These are phyloP conservation scores for Caenorhabditis inopinata DNA, from an alignment of 1,140 invertebrate genomes.

Conservation along the genomic window DNA sequence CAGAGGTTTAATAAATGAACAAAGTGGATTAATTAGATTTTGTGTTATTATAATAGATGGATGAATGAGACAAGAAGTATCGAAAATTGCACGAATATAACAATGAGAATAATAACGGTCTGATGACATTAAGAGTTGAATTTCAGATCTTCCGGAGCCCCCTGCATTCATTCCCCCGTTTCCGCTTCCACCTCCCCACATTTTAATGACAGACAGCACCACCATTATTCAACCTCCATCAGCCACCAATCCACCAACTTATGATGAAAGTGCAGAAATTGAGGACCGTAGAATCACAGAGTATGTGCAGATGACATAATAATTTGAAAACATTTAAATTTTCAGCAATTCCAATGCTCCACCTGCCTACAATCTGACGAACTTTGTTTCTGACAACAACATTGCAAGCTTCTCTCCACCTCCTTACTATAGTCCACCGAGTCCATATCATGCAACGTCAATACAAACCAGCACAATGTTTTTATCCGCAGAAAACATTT, in stretches of 20 bases:
- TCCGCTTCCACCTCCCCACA: neutral
- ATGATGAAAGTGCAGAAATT: neutral
- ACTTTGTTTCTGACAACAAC: neutral
- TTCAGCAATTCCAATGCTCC: constrained; percentile 13
- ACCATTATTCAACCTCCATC: neutral
- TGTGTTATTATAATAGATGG: constrained; percentile 2
- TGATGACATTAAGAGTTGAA: neutral
- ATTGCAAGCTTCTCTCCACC: constrained; percentile 1
- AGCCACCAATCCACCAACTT: neutral
- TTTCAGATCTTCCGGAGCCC: neutral
- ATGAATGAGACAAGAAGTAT: neutral
- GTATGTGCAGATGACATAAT: neutral
- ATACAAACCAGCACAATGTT: neutral
- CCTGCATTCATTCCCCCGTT: neutral
- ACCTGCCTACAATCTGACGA: neutral
- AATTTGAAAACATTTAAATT: neutral
- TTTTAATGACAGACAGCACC: neutral
- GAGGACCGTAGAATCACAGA: constrained; percentile 12
- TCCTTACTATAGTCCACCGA: neutral
- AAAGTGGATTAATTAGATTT: constrained; percentile 27
- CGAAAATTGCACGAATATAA: neutral
- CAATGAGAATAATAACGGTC: too few species aligned
- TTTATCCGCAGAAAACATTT: neutral
- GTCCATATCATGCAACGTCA: neutral
- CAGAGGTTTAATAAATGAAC: constrained; percentile 25